These are phyloP conservation scores for Turdus rufiventris DNA, from an alignment of 2,113 vertebrate species.

Conservation along the genomic window DNA sequence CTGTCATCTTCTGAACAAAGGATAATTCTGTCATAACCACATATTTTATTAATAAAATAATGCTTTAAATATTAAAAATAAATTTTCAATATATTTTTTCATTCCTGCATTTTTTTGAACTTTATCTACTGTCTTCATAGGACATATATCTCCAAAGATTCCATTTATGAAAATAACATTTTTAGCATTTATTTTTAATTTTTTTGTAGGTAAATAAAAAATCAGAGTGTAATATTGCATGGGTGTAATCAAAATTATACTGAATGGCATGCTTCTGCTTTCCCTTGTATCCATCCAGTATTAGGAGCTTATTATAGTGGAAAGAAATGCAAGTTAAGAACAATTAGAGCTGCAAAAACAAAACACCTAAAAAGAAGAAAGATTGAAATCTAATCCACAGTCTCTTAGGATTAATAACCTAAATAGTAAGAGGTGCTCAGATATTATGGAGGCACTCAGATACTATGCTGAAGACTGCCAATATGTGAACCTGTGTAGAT, in stretches of 20 bases:
- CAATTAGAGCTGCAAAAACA: neutral
- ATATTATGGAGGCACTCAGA: neutral
- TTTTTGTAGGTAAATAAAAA: neutral
- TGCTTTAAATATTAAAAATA: neutral
- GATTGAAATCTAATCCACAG: neutral
- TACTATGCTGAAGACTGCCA: neutral
- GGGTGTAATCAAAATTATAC: neutral
- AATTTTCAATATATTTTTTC: neutral
- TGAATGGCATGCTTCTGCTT: neutral
- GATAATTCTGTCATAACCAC: neutral
- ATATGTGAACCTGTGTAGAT: neutral
- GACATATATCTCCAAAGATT: neutral
- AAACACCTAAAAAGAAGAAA: neutral
- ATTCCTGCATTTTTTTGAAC: accelerated
- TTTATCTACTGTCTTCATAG: neutral
- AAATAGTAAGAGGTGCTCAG: neutral
- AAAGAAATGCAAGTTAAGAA: neutral
- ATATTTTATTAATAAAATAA: neutral
- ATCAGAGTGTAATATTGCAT: neutral
- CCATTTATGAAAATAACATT: neutral
- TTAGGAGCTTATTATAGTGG: neutral
- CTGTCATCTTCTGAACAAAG: neutral
- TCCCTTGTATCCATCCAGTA: neutral
- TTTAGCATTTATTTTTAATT: neutral
- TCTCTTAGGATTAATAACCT: neutral